phyloP scores from a whole-genome alignment of 2,113 vertebrate genomes.

The Struthio camelus region DNA sequence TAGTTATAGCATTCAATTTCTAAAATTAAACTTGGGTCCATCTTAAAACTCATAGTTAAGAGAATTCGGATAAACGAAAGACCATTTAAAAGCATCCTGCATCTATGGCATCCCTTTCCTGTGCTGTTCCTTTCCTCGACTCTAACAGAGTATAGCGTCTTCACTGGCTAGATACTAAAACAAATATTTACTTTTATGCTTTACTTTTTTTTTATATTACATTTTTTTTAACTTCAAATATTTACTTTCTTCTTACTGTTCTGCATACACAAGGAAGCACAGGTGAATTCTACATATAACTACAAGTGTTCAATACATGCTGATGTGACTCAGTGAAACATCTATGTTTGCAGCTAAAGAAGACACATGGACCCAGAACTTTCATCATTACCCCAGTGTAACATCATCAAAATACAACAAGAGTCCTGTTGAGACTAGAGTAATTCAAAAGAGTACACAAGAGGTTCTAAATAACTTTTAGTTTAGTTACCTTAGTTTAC shows the following conservation, averaged over 20 bases:
- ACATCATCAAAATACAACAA: background rate
- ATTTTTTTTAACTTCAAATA: background rate
- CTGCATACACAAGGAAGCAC: background rate
- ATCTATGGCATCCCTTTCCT: background rate
- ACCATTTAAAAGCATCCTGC: background rate
- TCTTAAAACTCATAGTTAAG: slow-evolving; percentile 14
- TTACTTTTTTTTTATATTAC: background rate
- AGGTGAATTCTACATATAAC: background rate
- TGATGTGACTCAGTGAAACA: background rate
- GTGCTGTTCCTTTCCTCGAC: background rate
- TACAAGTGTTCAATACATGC: accelerated
- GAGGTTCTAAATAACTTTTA: background rate
- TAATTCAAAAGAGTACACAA: background rate
- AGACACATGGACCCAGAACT: background rate
- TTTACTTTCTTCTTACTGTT: background rate
- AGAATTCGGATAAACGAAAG: slow-evolving; percentile 2
- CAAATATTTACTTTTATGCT: background rate
- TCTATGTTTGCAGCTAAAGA: background rate
- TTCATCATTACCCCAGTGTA: background rate
- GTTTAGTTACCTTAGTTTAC: too few relatives aligned
- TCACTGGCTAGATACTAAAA: background rate
- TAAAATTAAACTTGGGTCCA: slow-evolving; percentile 19
- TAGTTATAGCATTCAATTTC: slow-evolving; percentile 23
- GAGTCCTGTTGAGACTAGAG: background rate
- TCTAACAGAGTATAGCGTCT: background rate